Conservation (phyloP, 2,113 vertebrate species). For the Sylvia atricapilla region DNA sequence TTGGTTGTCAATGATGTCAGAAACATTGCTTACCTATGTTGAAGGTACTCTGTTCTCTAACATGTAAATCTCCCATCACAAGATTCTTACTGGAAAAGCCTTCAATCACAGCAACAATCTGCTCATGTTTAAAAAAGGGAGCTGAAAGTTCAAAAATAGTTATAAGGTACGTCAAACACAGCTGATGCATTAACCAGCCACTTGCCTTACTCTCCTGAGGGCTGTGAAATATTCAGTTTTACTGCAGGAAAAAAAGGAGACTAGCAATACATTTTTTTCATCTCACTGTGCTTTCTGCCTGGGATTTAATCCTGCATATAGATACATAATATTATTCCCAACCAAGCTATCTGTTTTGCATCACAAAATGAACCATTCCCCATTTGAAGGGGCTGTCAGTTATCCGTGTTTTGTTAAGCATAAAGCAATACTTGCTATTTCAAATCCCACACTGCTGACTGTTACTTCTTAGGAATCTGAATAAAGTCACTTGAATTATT, state of each 20-base stretch:
- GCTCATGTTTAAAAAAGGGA: not conserved
- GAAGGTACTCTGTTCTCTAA: not conserved
- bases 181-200: not conserved
- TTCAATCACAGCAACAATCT: not conserved
- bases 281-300: slow-evolving; percentile 5
- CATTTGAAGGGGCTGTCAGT: slow-evolving; percentile 33
- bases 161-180: not conserved
- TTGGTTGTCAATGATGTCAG: not conserved
- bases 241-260: not conserved
- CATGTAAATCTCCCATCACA: not conserved
- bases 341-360: slow-evolving; percentile 39
- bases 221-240: not conserved
- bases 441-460: slow-evolving; percentile 27
- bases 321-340: slow-evolving; percentile 28
- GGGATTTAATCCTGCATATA: slow-evolving; percentile 29
- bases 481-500: slow-evolving; percentile 44
- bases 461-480: slow-evolving; percentile 20
- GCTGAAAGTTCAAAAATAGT: slow-evolving; percentile 5
- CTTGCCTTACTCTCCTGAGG: slow-evolving; percentile 1
- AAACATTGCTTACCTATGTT: not conserved
- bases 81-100: not conserved
- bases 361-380: slow-evolving; percentile 42
- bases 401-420: slow-evolving; percentile 52
- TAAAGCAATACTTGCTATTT: slow-evolving; percentile 31
- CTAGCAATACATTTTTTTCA: not conserved